These are phyloP conservation scores for Drosophila differens DNA, from an alignment of 2,888 invertebrate species.

Conservation along the genomic window DNA sequence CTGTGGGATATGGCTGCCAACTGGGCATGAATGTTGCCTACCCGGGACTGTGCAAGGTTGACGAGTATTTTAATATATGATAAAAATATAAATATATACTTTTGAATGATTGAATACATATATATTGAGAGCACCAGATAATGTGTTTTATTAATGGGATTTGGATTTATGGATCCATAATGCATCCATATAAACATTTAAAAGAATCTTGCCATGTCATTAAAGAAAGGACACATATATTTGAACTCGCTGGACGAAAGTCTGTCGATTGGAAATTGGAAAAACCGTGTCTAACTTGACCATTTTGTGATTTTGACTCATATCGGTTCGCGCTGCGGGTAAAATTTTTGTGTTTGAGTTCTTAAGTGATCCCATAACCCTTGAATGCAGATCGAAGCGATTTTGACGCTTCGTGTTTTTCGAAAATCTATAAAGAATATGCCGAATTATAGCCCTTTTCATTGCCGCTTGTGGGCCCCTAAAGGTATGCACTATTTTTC, in stretches of 20 bases:
- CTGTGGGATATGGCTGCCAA: slow-evolving; percentile 39
- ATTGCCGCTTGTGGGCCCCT: background rate
- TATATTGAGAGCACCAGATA: background rate
- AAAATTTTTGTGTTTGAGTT: too few species aligned
- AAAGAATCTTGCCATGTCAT: background rate
- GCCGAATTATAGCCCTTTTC: background rate
- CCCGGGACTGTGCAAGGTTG: slow-evolving; percentile 40
- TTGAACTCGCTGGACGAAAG: background rate
- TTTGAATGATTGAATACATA: background rate
- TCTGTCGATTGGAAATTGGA: background rate
- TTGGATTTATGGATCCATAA: too few species aligned
- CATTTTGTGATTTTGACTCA: too few species aligned
- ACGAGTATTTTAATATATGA: slow-evolving; percentile 38
- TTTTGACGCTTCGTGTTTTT: background rate
- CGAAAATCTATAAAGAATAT: background rate
- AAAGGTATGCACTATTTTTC: background rate
- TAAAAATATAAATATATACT: background rate
- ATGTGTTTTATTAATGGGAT: background rate
- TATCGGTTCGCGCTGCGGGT: too few species aligned
- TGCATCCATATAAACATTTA: too few species aligned
- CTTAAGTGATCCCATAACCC: background rate
- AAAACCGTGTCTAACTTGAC: too few species aligned
- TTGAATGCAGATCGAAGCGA: background rate
- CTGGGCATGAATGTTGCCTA: slow-evolving; percentile 36
- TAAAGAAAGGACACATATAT: background rate